Conservation (phyloP, 2,888 invertebrate species). For the Diarsia rubi region DNA sequence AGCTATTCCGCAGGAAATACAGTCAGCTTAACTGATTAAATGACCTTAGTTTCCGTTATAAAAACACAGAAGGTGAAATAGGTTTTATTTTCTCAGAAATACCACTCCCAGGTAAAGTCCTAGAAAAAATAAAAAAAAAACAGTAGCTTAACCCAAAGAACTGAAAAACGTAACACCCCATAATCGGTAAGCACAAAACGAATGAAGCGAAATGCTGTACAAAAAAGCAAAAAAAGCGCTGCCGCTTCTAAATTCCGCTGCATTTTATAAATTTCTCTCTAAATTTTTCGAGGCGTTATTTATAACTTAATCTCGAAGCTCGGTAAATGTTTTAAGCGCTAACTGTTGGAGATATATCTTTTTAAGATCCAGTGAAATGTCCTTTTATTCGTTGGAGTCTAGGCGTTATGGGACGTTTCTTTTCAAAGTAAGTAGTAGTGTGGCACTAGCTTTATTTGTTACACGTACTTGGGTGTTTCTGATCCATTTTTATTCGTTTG, state of each 20-base stretch:
- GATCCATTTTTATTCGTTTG: neutral
- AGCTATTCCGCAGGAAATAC: no score
- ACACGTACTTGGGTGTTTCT: neutral
- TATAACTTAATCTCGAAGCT: slow-evolving; percentile 89
- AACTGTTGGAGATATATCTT: slow-evolving; percentile 79
- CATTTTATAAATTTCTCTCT: slow-evolving; percentile 84
- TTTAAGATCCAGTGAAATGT: slow-evolving; percentile 61
- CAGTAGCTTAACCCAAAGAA: slow-evolving; percentile 3
- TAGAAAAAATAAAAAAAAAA: slow-evolving; percentile 3
- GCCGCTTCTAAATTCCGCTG: slow-evolving; percentile 70
- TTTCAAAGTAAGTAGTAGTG: slow-evolving; percentile 20
- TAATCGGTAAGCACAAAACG: slow-evolving; percentile 34
- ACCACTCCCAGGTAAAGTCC: neutral
- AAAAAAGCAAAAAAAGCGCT: slow-evolving; percentile 67
- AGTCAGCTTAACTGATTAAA: no score
- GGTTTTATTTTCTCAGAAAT: neutral
- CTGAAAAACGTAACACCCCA: slow-evolving; percentile 16
- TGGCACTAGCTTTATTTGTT: slow-evolving; percentile 17
- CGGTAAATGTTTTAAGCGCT: slow-evolving; percentile 85
- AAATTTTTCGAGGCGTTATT: slow-evolving; percentile 88
- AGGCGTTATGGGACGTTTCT: slow-evolving; percentile 27
- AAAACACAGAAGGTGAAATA: neutral
- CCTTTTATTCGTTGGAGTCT: slow-evolving; percentile 59
- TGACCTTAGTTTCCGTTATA: no score
- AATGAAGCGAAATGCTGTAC: slow-evolving; percentile 2